phyloP scores from a whole-genome alignment of 35 echinoderm and acorn worm species.

The Stichopus chloronotus region DNA sequence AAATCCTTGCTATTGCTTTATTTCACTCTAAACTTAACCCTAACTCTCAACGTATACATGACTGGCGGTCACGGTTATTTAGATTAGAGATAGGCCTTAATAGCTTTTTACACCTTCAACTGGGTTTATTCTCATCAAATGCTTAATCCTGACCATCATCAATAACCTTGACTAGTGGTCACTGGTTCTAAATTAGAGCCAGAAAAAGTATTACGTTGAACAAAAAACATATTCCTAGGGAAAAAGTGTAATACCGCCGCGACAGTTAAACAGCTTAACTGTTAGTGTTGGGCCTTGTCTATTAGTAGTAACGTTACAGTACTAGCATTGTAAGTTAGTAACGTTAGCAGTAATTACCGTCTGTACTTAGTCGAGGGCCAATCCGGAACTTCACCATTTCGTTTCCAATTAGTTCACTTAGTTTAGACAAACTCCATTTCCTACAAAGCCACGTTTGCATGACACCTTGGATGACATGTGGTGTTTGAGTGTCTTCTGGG shows the following conservation, averaged over 20 bases:
- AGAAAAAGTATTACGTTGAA: background rate
- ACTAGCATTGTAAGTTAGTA: no score
- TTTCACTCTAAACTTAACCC: no score
- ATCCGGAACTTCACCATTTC: constrained; percentile 64
- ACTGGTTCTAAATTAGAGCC: no score
- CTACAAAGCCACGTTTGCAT: constrained; percentile 52
- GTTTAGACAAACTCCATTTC: constrained; percentile 38
- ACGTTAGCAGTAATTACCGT: background rate
- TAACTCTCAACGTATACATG: no score
- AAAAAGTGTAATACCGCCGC: background rate
- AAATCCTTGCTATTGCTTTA: no score
- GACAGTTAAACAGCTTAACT: no score
- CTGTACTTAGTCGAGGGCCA: background rate
- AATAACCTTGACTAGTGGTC: no score
- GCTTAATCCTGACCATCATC: no score
- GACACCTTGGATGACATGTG: constrained; percentile 40
- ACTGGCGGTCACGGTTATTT: no score
- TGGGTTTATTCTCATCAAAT: no score
- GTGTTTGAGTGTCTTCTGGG: background rate
- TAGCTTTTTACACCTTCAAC: no score
- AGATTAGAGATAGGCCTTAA: no score
- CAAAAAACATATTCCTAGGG: background rate
- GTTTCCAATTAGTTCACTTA: constrained; percentile 42
- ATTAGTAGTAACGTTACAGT: background rate
- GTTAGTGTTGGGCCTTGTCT: background rate